Percentiles rank a stretch among this genome's conserved stretches.
phyloP scores from a whole-genome alignment of 1,140 invertebrate species.

The Physella acuta region DNA sequence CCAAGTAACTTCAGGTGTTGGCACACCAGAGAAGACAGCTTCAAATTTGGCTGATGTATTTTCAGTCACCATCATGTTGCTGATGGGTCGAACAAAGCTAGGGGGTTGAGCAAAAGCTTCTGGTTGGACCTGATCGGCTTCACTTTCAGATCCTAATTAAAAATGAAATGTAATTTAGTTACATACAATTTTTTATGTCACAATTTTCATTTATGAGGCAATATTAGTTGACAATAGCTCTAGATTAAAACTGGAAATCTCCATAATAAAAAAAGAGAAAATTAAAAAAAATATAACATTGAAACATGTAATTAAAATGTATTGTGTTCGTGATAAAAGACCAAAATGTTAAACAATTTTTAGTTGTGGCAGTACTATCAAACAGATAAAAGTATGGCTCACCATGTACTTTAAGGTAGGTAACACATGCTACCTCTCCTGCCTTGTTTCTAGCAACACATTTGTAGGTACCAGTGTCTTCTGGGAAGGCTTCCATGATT shows the following conservation, averaged over 20 bases:
- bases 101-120: slow-evolving; percentile 85
- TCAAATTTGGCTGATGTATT: slow-evolving; percentile 85
- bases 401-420: slow-evolving; percentile 57
- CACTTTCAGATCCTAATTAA: slow-evolving; percentile 77
- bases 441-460: slow-evolving; percentile 79
- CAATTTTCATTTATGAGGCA: no score
- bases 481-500: slow-evolving; percentile 58
- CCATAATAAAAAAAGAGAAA: no score
- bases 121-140: slow-evolving; percentile 77
- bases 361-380: not conserved
- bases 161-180: no score
- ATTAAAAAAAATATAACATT: not conserved
- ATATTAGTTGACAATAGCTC: no score
- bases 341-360: no score
- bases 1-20: slow-evolving; percentile 96
- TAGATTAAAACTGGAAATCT: no score
- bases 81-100: slow-evolving; percentile 79
- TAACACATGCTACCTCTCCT: slow-evolving; percentile 53
- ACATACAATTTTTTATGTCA: no score
- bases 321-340: not conserved
- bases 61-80: slow-evolving; percentile 51
- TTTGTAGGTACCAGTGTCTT: slow-evolving; percentile 88
- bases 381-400: slow-evolving; percentile 11
- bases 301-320: not conserved
- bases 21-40: slow-evolving; percentile 90